Conservation (phyloP, 2,113 vertebrate species). For the Menura novaehollandiae region DNA sequence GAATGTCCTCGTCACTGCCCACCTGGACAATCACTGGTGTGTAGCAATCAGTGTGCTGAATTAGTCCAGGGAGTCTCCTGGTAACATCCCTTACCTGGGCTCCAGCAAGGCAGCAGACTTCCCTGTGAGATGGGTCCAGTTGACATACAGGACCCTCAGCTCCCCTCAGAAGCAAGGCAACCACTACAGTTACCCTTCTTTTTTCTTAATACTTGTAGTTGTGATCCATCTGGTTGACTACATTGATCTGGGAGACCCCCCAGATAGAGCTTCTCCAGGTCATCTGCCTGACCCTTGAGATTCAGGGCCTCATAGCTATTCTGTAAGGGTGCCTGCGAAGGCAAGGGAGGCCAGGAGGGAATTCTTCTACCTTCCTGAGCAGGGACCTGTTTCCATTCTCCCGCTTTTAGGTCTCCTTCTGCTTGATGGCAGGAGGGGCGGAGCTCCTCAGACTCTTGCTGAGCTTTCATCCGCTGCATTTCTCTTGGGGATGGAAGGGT, state of each 20-base stretch:
- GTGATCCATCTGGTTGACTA: not conserved
- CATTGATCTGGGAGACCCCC: not conserved
- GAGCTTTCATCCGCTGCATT: not conserved
- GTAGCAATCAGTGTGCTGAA: not conserved
- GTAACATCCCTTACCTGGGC: not conserved
- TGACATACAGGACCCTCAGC: not conserved
- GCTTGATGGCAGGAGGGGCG: not conserved
- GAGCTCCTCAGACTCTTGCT: not conserved
- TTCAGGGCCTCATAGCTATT: not conserved
- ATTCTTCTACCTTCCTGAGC: not conserved
- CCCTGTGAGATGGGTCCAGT: fast-evolving
- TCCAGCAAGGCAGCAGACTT: not conserved
- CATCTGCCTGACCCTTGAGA: fast-evolving
- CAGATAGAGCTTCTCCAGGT: not conserved
- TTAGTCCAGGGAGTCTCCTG: not conserved
- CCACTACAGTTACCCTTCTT: not conserved
- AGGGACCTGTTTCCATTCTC: not conserved
- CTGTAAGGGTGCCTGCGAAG: not conserved
- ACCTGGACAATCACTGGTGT: not conserved
- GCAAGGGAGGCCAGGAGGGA: not conserved
- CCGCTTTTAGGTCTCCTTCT: not conserved
- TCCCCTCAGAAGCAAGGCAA: not conserved
- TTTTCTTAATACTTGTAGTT: not conserved
- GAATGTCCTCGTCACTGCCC: not conserved
- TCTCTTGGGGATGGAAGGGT: not conserved